Evolutionary conservation across 2,888 invertebrate genomes (phyloP).

Genomic region (Rotaria socialis): DNA sequence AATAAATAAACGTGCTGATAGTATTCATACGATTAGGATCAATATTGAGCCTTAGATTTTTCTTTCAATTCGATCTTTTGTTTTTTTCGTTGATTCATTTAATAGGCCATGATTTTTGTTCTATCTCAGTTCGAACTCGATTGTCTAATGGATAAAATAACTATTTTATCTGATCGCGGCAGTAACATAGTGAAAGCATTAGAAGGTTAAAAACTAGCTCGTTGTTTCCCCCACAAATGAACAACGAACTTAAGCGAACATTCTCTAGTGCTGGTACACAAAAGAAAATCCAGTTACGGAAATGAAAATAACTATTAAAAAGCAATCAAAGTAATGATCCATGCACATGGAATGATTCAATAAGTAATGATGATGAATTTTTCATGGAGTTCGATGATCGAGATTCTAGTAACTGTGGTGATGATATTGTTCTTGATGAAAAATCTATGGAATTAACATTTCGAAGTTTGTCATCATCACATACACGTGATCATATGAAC

Average conservation of each 20-base stretch:
- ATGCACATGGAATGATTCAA: no score
- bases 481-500: background rate
- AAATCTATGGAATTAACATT: background rate
- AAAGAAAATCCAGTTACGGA: background rate
- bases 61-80: no score
- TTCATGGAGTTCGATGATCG: background rate
- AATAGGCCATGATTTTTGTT: background rate
- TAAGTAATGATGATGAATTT: background rate
- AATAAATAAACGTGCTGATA: background rate
- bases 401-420: background rate
- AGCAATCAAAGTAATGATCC: background rate
- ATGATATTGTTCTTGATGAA: background rate
- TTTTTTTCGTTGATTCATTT: background rate
- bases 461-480: background rate
- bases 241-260: background rate
- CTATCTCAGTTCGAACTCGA: background rate
- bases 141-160: background rate
- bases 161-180: background rate
- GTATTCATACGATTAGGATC: background rate
- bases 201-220: background rate
- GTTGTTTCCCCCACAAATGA: background rate
- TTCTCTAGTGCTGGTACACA: background rate
- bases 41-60: background rate
- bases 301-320: background rate
- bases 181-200: background rate